Conservation (phyloP, 2,888 invertebrate genomes). For the Abrostola triplasia region DNA sequence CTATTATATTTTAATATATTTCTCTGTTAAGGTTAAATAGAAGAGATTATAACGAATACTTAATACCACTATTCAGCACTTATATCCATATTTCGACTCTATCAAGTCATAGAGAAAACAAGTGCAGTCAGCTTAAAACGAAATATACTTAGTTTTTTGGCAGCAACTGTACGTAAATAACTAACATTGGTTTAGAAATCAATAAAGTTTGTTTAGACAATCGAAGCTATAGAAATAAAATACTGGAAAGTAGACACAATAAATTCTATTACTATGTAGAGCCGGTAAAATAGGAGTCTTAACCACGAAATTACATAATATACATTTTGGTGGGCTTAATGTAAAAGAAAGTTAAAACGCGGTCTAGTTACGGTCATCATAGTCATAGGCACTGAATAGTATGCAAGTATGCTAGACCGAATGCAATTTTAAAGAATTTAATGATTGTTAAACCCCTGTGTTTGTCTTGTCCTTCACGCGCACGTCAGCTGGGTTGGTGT, state of each 20-base stretch:
- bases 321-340: not conserved
- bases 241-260: not conserved
- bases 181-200: too few relatives aligned
- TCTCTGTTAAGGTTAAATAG: too few relatives aligned
- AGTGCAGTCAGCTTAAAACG: too few relatives aligned
- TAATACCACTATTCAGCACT: too few relatives aligned
- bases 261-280: not conserved
- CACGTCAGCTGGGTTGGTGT: slow-evolving; percentile 56
- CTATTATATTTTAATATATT: too few relatives aligned
- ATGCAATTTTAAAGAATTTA: slow-evolving; percentile 1
- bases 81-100: too few relatives aligned
- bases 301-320: not conserved
- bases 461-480: slow-evolving; percentile 53
- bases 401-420: not conserved
- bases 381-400: not conserved
- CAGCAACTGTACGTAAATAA: too few relatives aligned
- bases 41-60: too few relatives aligned
- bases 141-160: too few relatives aligned
- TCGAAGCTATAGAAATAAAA: not conserved
- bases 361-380: not conserved
- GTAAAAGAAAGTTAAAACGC: not conserved
- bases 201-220: not conserved
- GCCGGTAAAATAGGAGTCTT: not conserved
- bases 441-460: slow-evolving; percentile 35
- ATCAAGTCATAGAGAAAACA: too few relatives aligned